phyloP scores from a whole-genome alignment of 2,797 vertebrate genomes.

The Enteromius thamalakanensis region DNA sequence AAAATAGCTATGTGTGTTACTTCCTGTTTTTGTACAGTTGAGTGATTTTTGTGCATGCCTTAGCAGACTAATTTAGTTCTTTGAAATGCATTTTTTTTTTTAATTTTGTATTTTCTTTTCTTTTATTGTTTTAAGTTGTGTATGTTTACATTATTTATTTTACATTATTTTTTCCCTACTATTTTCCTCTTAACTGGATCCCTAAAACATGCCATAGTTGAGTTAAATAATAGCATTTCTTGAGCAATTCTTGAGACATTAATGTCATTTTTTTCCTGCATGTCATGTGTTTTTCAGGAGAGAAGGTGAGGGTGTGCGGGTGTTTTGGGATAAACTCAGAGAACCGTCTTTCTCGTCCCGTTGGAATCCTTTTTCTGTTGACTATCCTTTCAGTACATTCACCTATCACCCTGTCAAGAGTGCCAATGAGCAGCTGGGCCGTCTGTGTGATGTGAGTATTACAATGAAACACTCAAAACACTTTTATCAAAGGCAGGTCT shows the following conservation, averaged over 20 bases:
- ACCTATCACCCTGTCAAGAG: constrained; percentile 76
- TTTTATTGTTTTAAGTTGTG: neutral
- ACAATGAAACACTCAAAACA: neutral
- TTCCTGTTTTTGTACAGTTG: constrained; percentile 17
- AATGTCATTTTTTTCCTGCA: constrained; percentile 19
- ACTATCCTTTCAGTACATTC: constrained; percentile 80
- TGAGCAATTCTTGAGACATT: neutral
- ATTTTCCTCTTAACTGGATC: neutral
- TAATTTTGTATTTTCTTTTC: too few relatives aligned
- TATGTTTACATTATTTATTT: neutral
- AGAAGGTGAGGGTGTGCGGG: constrained; percentile 80
- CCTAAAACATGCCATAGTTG: neutral
- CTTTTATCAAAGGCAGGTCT: neutral
- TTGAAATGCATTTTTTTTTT: neutral
- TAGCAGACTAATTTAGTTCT: neutral
- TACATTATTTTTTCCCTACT: neutral
- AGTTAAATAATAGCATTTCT: neutral
- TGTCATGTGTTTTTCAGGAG: constrained; percentile 67
- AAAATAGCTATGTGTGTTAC: constrained; percentile 10
- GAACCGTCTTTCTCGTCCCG: constrained; percentile 77
- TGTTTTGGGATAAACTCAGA: constrained; percentile 78
- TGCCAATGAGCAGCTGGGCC: constrained; percentile 65
- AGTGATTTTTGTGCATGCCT: constrained; percentile 21
- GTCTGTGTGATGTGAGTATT: constrained; percentile 76
- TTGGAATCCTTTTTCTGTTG: constrained; percentile 82